Evolutionary conservation across 1,140 invertebrate genomes (phyloP).

Genomic region (Mactra quadrangularis): DNA sequence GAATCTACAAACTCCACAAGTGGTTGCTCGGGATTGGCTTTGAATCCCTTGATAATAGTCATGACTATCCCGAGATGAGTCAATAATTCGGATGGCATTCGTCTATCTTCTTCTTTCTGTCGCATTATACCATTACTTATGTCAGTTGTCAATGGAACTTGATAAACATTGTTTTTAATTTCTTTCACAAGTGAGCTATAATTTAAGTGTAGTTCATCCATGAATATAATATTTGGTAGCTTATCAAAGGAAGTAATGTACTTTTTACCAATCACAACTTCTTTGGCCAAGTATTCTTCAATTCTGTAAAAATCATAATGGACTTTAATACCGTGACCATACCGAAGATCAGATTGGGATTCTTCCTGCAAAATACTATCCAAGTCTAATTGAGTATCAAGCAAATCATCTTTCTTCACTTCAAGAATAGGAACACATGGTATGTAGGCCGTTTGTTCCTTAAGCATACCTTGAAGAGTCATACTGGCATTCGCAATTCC

Average conservation of each 20-base stretch:
- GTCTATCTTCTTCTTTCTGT: slow-evolving; percentile 8
- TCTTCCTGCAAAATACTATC: background rate
- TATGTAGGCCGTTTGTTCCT: background rate
- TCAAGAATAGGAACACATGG: slow-evolving; percentile 20
- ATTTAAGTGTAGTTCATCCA: slow-evolving; percentile 47
- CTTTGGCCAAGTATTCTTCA: slow-evolving; percentile 15
- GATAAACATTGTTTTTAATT: background rate
- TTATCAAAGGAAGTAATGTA: background rate
- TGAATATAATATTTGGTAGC: slow-evolving; percentile 41
- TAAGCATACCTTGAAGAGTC: background rate
- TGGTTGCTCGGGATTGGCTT: too few species aligned
- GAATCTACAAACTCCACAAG: too few species aligned
- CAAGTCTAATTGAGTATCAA: background rate
- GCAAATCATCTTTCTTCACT: slow-evolving; percentile 26
- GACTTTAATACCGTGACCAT: slow-evolving; percentile 20
- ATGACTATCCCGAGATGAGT: too few species aligned
- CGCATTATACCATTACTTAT: background rate
- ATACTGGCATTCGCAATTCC: background rate
- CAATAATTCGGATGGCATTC: slow-evolving; percentile 4
- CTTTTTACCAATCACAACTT: slow-evolving; percentile 1
- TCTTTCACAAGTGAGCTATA: slow-evolving; percentile 9
- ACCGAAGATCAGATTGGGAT: slow-evolving; percentile 19
- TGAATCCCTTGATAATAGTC: too few species aligned
- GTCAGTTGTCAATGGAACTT: slow-evolving; percentile 22
- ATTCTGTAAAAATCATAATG: slow-evolving; percentile 40